Evolutionary conservation across 2,113 vertebrate genomes (phyloP).

Genomic region (Phaethon lepturus): DNA sequence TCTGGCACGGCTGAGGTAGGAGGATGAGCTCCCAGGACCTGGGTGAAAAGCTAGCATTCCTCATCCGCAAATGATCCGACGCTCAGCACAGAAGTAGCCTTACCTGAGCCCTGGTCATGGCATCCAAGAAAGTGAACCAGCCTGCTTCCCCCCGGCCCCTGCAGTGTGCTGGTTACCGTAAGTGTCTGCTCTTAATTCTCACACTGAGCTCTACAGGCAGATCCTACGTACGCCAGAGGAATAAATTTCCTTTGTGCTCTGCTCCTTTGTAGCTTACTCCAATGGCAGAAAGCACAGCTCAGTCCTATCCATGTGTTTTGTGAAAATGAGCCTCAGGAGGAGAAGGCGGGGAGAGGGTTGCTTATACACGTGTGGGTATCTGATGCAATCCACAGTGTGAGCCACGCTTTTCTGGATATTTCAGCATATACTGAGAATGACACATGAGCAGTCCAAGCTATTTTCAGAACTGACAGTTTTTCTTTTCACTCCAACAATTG

Average conservation of each 20-base stretch:
- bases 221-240: neutral
- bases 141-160: neutral
- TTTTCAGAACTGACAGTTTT: conserved; percentile 62
- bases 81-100: fast-evolving
- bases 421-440: conserved; percentile 17
- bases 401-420: conserved; percentile 48
- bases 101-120: neutral
- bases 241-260: conserved; percentile 24
- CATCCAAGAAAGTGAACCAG: neutral
- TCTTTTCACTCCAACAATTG: conserved; percentile 41
- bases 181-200: neutral
- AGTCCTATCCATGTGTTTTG: neutral
- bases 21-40: neutral
- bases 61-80: neutral
- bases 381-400: conserved; percentile 14
- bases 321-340: conserved; percentile 8
- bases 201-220: neutral
- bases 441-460: conserved; percentile 46
- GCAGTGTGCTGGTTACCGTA: neutral
- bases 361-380: neutral
- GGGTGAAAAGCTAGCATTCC: neutral
- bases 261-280: neutral
- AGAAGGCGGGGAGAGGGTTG: neutral
- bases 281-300: conserved; percentile 7
- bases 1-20: neutral